These are phyloP conservation scores for Bothrops jararaca DNA, from an alignment of 2,113 vertebrate genomes.

Conservation along the genomic window DNA sequence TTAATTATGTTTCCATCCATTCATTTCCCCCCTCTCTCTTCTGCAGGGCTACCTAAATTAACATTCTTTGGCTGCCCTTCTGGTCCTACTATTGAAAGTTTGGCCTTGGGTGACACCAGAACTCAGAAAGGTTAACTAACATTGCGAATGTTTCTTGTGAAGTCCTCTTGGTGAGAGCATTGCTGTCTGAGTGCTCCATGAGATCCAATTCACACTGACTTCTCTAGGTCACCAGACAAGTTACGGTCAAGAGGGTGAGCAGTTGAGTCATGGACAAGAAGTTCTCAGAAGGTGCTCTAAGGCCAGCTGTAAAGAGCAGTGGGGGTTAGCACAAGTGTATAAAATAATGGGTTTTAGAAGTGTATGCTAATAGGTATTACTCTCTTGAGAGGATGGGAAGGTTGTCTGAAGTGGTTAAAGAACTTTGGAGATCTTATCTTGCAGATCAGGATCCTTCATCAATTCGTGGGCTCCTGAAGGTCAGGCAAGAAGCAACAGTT, in stretches of 20 bases:
- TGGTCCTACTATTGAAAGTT: constrained; percentile 57
- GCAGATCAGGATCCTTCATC: background rate
- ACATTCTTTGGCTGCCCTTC: constrained; percentile 57
- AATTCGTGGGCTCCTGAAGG: background rate
- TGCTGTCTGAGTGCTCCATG: constrained; percentile 17
- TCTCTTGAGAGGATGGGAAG: background rate
- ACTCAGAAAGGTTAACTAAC: constrained; percentile 63
- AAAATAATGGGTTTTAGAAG: constrained; percentile 31
- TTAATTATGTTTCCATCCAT: constrained; percentile 46
- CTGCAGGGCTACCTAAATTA: constrained; percentile 56
- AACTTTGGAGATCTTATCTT: background rate
- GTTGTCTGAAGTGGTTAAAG: background rate
- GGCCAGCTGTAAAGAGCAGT: constrained; percentile 29
- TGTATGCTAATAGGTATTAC: background rate
- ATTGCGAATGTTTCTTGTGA: constrained; percentile 48
- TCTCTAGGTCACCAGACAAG: constrained; percentile 16
- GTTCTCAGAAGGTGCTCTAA: background rate
- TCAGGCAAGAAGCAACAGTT: background rate
- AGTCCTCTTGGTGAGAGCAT: background rate
- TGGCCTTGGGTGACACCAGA: constrained; percentile 55
- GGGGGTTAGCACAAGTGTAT: background rate
- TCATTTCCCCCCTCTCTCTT: constrained; percentile 47
- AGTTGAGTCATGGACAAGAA: constrained; percentile 4
- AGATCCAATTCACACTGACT: constrained; percentile 47
- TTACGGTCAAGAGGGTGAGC: constrained; percentile 16